Base-by-base conservation (phyloP, 2,888 invertebrate species). In the Exocentrus adspersus region DNA sequence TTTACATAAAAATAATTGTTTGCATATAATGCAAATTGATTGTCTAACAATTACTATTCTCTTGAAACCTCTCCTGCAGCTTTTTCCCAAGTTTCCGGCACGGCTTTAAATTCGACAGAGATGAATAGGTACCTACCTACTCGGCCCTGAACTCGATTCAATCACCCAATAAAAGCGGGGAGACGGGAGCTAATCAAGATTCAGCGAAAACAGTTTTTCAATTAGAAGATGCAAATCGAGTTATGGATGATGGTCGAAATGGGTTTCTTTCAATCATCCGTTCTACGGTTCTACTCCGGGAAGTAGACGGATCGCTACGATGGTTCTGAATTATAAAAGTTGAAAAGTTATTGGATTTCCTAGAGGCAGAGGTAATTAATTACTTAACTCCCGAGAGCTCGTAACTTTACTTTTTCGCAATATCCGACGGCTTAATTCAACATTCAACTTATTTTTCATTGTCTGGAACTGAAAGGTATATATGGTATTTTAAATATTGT, bases 181-280 rank as follows among this genome's bases (percentile, higher is more conserved):
- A n/a, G n/a, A n/a, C 24, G 24, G 12, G n/a, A 3, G 19, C 37
- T 51, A 51, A 51, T 51, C 51, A 51, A 37, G n/a, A 37, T 32
- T 32, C 51, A 19, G n/a, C 12, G 12, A 51, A 51, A 32, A 19
- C 51, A 51, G 51, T 32, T 51, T 51, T 51, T 37, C 51, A 51
- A 51, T 51, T 51, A 51, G 32, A 19, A 16, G 19, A 51, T 37
- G 51, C 20, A 51, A 51, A 51, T 51, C 51, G 20, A 19, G 51
- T 51, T 51, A 51, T 32, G 21, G 51, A 32, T 51, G 30, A 19
- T n/a, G n/a, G 37, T 12, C 32, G 32, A 51, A 51, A 32, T 51
- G 37, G 19, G 32, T 51, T 51, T 37, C 19, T 32, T 37, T 51
- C 51, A 19, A 37, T 51, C 32, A 19, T 12, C n/a, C 30, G n/a